Conservation (phyloP, 2,113 vertebrate genomes). For the Arizona elegans region DNA sequence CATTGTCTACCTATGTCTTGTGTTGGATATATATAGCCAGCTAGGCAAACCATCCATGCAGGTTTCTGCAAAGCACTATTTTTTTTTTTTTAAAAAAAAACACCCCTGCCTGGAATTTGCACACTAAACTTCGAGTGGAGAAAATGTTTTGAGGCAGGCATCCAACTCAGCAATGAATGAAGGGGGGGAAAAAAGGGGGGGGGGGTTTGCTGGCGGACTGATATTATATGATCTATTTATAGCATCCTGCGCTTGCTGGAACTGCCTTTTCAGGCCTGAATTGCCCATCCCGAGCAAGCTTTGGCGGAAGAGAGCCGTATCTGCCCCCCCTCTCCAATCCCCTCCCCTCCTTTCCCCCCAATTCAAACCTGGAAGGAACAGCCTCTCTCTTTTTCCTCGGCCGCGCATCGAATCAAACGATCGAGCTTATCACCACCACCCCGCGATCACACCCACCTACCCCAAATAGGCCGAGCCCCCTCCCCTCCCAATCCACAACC, state of each 20-base stretch:
- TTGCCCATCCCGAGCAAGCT: neutral
- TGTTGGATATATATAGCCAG: neutral
- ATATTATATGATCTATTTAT: neutral
- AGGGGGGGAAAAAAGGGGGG: fast-evolving
- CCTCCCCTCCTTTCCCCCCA: fast-evolving
- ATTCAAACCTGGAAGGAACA: too few relatives aligned
- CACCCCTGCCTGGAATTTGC: neutral
- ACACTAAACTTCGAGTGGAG: neutral
- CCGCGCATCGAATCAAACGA: neutral
- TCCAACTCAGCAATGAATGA: neutral
- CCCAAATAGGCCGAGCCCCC: neutral
- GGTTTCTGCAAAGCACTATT: neutral
- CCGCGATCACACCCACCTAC: too few relatives aligned
- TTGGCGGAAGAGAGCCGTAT: neutral
- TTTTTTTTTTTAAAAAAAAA: neutral
- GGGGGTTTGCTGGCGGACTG: neutral
- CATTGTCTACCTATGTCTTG: neutral
- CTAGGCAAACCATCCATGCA: neutral
- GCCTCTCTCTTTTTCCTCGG: neutral
- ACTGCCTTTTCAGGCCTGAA: neutral
- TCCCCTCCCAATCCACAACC: neutral
- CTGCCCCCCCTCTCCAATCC: neutral
- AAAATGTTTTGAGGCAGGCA: neutral
- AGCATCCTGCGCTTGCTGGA: neutral
- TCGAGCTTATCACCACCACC: neutral